A percentile compares a stretch with the other conserved stretches of the same genome.
phyloP scores from a whole-genome alignment of 2,888 invertebrate species.

The Caenorhabditis doughertyi region DNA sequence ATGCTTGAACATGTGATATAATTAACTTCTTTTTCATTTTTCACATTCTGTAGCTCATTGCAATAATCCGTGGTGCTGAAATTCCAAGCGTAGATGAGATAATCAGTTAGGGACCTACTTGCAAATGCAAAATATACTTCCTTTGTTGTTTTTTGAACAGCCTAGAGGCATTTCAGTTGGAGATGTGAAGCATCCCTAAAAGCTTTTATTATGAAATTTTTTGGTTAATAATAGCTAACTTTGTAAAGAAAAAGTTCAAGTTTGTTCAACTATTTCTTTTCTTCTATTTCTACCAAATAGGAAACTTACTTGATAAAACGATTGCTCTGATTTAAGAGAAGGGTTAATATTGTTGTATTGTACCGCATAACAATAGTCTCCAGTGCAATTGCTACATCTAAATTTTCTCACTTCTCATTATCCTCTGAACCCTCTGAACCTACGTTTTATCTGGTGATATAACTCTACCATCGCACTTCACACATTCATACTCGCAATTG shows the following conservation, averaged over 20 bases:
- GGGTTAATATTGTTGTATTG: slow-evolving; percentile 12
- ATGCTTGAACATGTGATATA: background rate
- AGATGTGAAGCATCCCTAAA: slow-evolving; percentile 46
- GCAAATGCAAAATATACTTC: slow-evolving; percentile 32
- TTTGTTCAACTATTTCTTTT: background rate
- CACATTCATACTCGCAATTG: slow-evolving; percentile 29
- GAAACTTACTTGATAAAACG: slow-evolving; percentile 31
- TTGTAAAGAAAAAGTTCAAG: too few species aligned
- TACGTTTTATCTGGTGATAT: slow-evolving; percentile 42
- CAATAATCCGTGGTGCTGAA: slow-evolving; percentile 35
- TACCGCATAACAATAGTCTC: slow-evolving; percentile 40
- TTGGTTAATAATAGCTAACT: background rate
- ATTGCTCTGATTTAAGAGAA: slow-evolving; percentile 9
- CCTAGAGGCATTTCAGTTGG: slow-evolving; percentile 25
- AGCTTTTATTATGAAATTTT: background rate
- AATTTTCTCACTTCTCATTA: background rate
- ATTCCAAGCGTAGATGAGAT: background rate
- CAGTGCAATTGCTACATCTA: slow-evolving; percentile 53
- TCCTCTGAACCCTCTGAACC: background rate
- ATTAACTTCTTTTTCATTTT: background rate
- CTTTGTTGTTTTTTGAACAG: slow-evolving; percentile 10
- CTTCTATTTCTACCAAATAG: too few species aligned
- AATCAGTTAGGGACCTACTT: background rate
- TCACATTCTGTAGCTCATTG: slow-evolving; percentile 17
- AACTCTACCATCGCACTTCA: slow-evolving; percentile 38